These are phyloP conservation scores for Cheilosia vernalis DNA, from an alignment of 2,888 invertebrate genomes.

Conservation along the genomic window DNA sequence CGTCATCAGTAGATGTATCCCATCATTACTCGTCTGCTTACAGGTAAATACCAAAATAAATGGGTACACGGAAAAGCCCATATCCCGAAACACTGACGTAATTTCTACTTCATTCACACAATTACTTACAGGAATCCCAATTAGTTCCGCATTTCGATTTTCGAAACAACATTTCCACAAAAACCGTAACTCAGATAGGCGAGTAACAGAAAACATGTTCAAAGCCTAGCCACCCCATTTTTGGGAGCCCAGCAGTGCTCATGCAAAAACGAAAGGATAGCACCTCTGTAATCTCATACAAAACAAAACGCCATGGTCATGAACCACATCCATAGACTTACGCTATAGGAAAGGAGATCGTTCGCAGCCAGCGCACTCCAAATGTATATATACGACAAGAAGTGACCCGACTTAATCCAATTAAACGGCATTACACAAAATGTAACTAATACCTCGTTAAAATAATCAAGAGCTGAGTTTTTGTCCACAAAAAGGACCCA, in stretches of 20 bases:
- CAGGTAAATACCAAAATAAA: not conserved
- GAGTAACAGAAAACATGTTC: constrained; percentile 2
- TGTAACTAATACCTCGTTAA: constrained; percentile 75
- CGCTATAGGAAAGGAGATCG: constrained; percentile 19
- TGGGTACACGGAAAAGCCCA: not conserved
- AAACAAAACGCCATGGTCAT: constrained; percentile 63
- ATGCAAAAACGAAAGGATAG: constrained; percentile 46
- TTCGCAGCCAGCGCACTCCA: constrained; percentile 49
- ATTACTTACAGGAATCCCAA: constrained; percentile 58
- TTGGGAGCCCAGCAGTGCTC: constrained; percentile 1
- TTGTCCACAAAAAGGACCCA: constrained; percentile 41
- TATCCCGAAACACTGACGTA: too few relatives aligned
- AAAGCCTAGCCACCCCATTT: constrained; percentile 8
- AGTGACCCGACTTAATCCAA: constrained; percentile 73
- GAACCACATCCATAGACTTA: constrained; percentile 42
- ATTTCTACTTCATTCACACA: constrained; percentile 26
- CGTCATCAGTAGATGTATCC: too few relatives aligned
- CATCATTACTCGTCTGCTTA: not conserved
- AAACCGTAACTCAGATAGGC: constrained; percentile 30
- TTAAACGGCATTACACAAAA: constrained; percentile 74
- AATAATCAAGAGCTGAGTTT: constrained; percentile 70
- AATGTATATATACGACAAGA: constrained; percentile 33
- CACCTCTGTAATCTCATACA: constrained; percentile 53
- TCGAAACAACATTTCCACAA: constrained; percentile 52
- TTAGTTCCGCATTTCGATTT: constrained; percentile 61